Percentiles rank a stretch among this genome's conserved stretches.
These are phyloP conservation scores for Andrena dorsata DNA, from an alignment of 2,888 invertebrate genomes.

Conservation along the genomic window DNA sequence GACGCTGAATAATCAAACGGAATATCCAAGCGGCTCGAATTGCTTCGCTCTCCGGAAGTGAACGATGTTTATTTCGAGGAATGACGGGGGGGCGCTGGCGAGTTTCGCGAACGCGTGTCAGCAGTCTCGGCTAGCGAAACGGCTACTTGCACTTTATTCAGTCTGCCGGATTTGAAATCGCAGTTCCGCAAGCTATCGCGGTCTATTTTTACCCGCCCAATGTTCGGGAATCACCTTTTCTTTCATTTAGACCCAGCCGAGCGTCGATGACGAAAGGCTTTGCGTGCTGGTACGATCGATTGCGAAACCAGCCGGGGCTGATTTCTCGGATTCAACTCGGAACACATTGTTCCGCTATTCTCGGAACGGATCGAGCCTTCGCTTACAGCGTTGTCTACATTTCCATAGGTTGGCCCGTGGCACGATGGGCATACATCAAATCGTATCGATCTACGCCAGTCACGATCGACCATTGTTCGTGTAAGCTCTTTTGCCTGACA, in stretches of 20 bases:
- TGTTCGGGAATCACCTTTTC: background rate
- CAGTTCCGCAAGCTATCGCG: background rate
- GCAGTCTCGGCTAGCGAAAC: slow-evolving; percentile 45
- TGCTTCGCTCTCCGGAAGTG: slow-evolving; percentile 58
- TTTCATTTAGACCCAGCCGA: background rate
- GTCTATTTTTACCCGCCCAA: background rate
- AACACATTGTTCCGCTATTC: slow-evolving; percentile 55
- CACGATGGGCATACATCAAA: slow-evolving; percentile 48
- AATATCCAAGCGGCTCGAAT: slow-evolving; percentile 63
- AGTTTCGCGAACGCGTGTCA: slow-evolving; percentile 49
- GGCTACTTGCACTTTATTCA: slow-evolving; percentile 15
- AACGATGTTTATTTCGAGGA: slow-evolving; percentile 54
- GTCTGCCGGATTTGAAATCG: background rate
- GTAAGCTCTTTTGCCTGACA: slow-evolving; percentile 55
- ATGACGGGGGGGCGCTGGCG: slow-evolving; percentile 32
- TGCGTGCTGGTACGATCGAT: background rate
- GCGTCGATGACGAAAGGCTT: background rate
- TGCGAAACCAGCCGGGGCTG: slow-evolving; percentile 27
- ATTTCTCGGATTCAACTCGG: slow-evolving; percentile 49
- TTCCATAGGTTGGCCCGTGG: slow-evolving; percentile 52
- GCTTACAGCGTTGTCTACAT: slow-evolving; percentile 58
- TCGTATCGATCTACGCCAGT: slow-evolving; percentile 66
- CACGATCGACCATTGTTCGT: slow-evolving; percentile 69
- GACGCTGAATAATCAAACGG: slow-evolving; percentile 74
- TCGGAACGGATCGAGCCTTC: slow-evolving; percentile 46